Evolutionary conservation across 2,888 invertebrate genomes (phyloP), one percentile per base, ranked within the genome.

Genomic region (Syritta pipiens): DNA sequence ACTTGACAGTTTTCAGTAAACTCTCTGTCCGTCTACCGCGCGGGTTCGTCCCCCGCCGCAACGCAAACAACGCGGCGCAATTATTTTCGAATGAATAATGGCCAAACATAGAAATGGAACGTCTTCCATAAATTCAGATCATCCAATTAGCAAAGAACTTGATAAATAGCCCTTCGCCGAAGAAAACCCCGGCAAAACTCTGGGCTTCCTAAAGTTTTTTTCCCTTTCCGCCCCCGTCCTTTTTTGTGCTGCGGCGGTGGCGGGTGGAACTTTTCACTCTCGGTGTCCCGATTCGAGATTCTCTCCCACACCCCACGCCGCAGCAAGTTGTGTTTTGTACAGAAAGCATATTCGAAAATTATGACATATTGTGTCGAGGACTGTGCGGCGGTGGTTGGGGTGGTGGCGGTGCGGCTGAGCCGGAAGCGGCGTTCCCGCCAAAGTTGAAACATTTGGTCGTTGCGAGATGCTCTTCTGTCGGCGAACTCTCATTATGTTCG

Each of bases 51-150:
- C 19, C 44, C 46, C 28, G 46, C 51, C 24, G 37, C 46, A 59
- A 49, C 44, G 46, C 71, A 72, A 67, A 67, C 40, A 77, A 65
- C 72, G 72, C 67, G 67, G 72, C 57, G 67, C 79, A 79, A 79
- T 79, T 79, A 79, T 79, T 79, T 79, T 79, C 67, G 37, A 79
- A 79, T 79, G 79, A 79, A 79, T 79, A 79, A 79, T 79, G 72
- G 67, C 79, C 72, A 26, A 68, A 62, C 72, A 74, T 57, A 63
- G 72, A 74, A n/a, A 74, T 68, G 51, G 57, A 79, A 76, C 76
- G 82, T 76, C 82, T 81, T 82, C 81, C 82, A 82, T 83, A 82
- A 82, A 83, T 83, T 83, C 81, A 82, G 81, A 81, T 79, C 82
- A 82, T 81, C 81, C 83, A 83, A 83, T 83, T 83, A 83, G 83